Evolutionary conservation across 2,888 invertebrate species (phyloP).

Genomic region (Acanthoscelides obtectus): DNA sequence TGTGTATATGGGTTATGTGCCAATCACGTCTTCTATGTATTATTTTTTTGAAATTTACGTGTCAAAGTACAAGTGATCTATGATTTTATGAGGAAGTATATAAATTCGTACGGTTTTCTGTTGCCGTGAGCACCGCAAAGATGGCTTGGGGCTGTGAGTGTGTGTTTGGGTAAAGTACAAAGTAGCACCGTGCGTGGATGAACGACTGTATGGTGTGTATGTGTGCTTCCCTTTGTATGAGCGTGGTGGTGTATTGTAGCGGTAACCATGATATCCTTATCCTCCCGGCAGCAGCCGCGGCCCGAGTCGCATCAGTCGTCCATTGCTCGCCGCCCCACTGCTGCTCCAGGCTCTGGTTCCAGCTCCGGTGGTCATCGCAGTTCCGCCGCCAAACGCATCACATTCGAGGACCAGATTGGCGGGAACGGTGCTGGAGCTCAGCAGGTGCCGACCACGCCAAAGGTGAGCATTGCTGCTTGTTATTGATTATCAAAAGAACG

Average conservation of each 20-base stretch:
- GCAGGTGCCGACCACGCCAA: background rate
- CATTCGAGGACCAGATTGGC: constrained; percentile 45
- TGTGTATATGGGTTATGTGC: too few species aligned
- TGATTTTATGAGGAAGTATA: too few species aligned
- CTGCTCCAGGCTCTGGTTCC: background rate
- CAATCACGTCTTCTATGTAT: too few species aligned
- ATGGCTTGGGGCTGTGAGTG: constrained; percentile 32
- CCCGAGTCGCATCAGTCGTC: constrained; percentile 11
- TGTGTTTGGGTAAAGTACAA: background rate
- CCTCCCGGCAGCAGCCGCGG: constrained; percentile 42
- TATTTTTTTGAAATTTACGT: too few species aligned
- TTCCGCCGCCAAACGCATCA: constrained; percentile 51
- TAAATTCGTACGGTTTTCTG: background rate
- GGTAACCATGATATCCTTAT: constrained; percentile 44
- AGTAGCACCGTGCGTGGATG: background rate
- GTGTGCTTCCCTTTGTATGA: constrained; percentile 33
- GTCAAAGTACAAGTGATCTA: too few species aligned
- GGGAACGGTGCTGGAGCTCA: constrained; percentile 37
- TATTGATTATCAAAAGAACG: too few species aligned
- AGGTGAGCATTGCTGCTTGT: background rate
- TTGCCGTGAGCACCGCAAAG: constrained; percentile 15
- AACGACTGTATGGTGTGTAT: background rate
- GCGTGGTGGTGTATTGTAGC: constrained; percentile 39
- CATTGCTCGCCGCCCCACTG: background rate
- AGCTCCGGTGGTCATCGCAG: constrained; percentile 34